phyloP scores from a whole-genome alignment of 1,140 invertebrate genomes.

The Musca domestica region DNA sequence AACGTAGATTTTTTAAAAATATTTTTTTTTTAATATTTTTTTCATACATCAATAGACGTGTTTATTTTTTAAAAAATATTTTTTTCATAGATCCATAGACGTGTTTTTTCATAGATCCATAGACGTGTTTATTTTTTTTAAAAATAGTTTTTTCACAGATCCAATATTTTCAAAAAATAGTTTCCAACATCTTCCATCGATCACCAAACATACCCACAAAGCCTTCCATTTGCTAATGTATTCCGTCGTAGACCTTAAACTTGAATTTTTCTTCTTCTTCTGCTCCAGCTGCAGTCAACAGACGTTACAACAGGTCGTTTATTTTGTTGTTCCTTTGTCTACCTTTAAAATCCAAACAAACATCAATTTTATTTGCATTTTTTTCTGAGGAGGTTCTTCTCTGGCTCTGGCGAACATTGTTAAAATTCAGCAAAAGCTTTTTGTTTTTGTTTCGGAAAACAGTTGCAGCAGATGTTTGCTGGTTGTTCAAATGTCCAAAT shows the following conservation, averaged over 20 bases:
- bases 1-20: too few relatives aligned
- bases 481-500: background rate
- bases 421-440: conserved; percentile 14
- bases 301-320: too few relatives aligned
- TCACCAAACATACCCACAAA: background rate
- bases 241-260: conserved; percentile 1
- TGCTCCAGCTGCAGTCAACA: too few relatives aligned
- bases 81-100: too few relatives aligned
- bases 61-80: too few relatives aligned
- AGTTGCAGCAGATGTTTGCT: conserved; percentile 4
- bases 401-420: background rate
- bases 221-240: conserved; percentile 1
- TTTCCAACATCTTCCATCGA: too few relatives aligned
- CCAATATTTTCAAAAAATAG: too few relatives aligned
- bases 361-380: background rate
- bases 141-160: too few relatives aligned
- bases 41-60: too few relatives aligned
- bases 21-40: too few relatives aligned
- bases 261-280: conserved; percentile 1
- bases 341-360: background rate
- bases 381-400: background rate
- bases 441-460: background rate
- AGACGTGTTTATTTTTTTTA: too few relatives aligned
- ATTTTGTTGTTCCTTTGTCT: background rate
- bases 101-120: too few relatives aligned